Conservation (phyloP, 2,888 invertebrate species). For the Drosophila birchii region DNA sequence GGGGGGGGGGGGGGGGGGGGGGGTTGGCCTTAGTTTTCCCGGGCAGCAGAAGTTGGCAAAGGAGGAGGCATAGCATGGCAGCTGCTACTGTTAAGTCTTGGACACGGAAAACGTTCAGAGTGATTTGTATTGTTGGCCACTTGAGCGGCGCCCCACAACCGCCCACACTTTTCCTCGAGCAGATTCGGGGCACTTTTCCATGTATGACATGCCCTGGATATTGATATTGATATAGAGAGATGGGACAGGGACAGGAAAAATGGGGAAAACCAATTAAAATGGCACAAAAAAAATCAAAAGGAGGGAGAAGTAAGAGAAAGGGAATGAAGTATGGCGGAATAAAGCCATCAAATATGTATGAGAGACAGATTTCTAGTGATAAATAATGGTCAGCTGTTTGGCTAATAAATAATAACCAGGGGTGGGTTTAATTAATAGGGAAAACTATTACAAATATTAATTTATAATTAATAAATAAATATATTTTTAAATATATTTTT, state of each 20-base stretch:
- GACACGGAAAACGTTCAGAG: conserved; percentile 31
- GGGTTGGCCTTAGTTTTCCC: conserved; percentile 30
- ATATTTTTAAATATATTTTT: no score
- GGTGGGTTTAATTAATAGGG: background rate
- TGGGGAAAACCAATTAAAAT: conserved; percentile 21
- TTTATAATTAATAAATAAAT: no score
- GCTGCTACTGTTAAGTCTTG: conserved; percentile 47
- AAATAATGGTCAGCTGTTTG: background rate
- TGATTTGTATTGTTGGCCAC: conserved; percentile 40
- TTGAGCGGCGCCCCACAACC: conserved; percentile 2
- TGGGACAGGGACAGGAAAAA: background rate
- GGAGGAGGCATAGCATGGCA: conserved; percentile 9
- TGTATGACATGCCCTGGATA: conserved; percentile 46
- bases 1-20: background rate
- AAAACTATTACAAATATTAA: no score
- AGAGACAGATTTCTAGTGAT: background rate
- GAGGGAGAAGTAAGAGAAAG: background rate
- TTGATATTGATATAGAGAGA: conserved; percentile 20
- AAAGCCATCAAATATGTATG: background rate
- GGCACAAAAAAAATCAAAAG: background rate
- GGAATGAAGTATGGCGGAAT: conserved; percentile 1
- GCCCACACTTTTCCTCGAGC: conserved; percentile 25
- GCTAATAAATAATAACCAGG: background rate
- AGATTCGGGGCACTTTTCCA: conserved; percentile 12
- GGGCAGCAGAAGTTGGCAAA: background rate